Evolutionary conservation across 2,888 invertebrate genomes (phyloP), one percentile per base, ranked within the genome.

Genomic region (Conistra vaccinii): DNA sequence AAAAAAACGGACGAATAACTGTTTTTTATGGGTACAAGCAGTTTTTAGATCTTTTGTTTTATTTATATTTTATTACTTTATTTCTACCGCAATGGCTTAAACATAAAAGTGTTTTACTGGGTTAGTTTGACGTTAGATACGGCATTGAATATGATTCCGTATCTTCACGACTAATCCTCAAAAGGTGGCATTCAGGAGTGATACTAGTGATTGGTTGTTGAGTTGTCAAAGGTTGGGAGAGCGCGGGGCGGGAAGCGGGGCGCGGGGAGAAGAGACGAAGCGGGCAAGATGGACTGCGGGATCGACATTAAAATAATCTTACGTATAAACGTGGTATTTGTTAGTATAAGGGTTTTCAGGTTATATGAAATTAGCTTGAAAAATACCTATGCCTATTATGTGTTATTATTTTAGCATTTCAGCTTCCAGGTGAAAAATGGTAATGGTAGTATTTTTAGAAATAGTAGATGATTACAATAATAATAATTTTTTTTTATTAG

Each of bases 191-290:
- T 93, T 90, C 85, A 86, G 86, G 89, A 91, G 91, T 92, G 92
- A 89, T 57, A 78, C 32, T 86, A 88, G 89, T 95, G 94, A 95
- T 95, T 95, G 94, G 95, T 94, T 95, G 89, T 95, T 95, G 92
- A 95, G 95, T 95, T 95, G 93, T 94, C 93, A 88, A 93, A 94
- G 95, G 94, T 92, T 91, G 92, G 92, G 92, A 85, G 87, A 67
- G 74, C 89, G 92, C 79, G 90, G 88, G 89, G 88, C 90, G 90
- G 92, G 87, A 89, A 90, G 90, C 79, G 90, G 79, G 89, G 90
- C 81, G 87, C 88, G 88, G 90, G 89, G 86, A 78, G 89, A 85
- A 83, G 88, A 86, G 87, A 86, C 78, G 82, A 81, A 88, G 87
- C 89, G 89, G 80, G 87, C 89, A 90, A 90, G 91, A 88, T 88